These are phyloP conservation scores for Rhinopomastus cyanomelas DNA, from an alignment of 2,113 vertebrate genomes.

Conservation along the genomic window DNA sequence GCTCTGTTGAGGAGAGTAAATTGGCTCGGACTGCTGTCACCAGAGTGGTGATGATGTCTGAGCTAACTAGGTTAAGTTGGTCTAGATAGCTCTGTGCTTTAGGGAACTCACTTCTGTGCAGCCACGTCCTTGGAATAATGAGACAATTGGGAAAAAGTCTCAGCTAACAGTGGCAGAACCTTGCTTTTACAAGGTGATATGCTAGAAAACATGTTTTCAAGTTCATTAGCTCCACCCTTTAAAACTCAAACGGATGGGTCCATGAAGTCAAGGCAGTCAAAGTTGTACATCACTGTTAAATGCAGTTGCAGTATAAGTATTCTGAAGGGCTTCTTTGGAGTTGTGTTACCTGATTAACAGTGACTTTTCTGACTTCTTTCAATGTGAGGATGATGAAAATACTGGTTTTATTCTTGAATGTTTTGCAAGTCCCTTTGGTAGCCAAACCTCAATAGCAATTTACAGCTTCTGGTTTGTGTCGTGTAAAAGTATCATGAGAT, in stretches of 20 bases:
- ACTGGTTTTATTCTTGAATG: background rate
- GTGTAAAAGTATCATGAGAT: no score
- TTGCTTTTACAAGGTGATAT: background rate
- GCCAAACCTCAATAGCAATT: background rate
- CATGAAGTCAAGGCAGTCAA: background rate
- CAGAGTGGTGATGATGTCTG: constrained; percentile 42
- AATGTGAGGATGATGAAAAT: background rate
- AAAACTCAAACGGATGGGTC: background rate
- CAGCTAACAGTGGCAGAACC: background rate
- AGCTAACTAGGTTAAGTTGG: constrained; percentile 45
- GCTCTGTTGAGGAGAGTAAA: constrained; percentile 3
- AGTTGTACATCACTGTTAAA: background rate
- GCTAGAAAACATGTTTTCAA: background rate
- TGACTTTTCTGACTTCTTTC: background rate
- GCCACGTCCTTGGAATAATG: background rate
- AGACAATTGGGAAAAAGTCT: constrained; percentile 32
- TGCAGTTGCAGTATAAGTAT: background rate
- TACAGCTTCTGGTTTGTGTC: background rate
- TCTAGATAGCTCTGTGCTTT: constrained; percentile 22
- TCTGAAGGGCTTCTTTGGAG: background rate
- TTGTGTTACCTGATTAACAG: background rate
- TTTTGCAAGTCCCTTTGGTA: background rate
- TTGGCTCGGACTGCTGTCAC: background rate
- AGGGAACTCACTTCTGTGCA: constrained; percentile 21
- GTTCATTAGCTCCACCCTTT: background rate